These are phyloP conservation scores for Stichopus chloronotus DNA, from an alignment of 35 echinoderm and acorn worm species.

Conservation along the genomic window DNA sequence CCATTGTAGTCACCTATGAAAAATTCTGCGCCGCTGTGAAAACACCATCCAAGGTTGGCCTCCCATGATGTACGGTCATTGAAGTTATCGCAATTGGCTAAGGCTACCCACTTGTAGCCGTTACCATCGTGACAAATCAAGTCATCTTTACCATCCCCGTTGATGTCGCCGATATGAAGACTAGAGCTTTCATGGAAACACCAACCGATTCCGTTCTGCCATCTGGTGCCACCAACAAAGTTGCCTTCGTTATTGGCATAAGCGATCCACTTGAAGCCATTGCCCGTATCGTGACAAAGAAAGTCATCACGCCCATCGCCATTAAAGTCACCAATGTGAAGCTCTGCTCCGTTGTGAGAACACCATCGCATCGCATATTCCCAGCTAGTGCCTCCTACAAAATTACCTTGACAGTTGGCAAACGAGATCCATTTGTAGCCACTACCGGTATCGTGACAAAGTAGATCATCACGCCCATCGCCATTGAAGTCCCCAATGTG, in stretches of 20 bases:
- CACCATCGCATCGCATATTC: constrained; percentile 1
- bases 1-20: constrained; percentile 38
- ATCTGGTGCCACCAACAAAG: not conserved
- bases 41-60: constrained; percentile 11
- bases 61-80: not conserved
- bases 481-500: constrained; percentile 25
- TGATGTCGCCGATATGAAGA: constrained; percentile 11
- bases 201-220: not conserved
- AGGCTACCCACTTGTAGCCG: constrained; percentile 6
- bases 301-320: not conserved
- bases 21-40: not conserved
- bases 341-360: not conserved
- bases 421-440: not conserved
- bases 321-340: constrained; percentile 25
- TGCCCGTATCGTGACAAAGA: not conserved
- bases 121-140: constrained; percentile 32
- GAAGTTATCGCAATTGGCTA: constrained; percentile 3
- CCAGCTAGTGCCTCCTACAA: not conserved
- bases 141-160: not conserved
- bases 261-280: constrained; percentile 27
- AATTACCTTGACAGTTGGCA: constrained; percentile 1
- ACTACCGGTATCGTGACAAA: not conserved
- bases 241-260: no score
- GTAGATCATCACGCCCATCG: not conserved
- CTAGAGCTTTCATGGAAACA: not conserved